These are phyloP conservation scores for Tragelaphus imberbis DNA, from an alignment of 2,113 vertebrate species.

Conservation along the genomic window DNA sequence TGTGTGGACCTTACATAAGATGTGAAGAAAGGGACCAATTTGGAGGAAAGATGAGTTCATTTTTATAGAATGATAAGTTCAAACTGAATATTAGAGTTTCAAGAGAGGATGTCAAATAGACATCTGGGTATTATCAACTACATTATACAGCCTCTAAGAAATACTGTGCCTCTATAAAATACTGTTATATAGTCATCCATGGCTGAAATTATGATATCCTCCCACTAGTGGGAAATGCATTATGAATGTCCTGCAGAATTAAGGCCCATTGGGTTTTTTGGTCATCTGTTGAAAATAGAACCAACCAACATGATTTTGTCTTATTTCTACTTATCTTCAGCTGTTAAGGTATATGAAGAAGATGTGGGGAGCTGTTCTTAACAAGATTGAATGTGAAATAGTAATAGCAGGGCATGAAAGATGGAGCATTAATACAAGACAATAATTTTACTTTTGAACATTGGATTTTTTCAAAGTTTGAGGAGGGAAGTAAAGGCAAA, in stretches of 20 bases:
- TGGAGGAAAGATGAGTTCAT: background rate
- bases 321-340: background rate
- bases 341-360: background rate
- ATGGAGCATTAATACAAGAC: background rate
- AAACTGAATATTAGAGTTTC: slow-evolving; percentile 12
- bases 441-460: background rate
- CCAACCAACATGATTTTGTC: background rate
- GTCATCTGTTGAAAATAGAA: background rate
- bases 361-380: background rate
- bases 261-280: background rate
- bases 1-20: background rate
- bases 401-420: background rate
- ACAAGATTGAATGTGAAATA: background rate
- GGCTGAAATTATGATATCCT: background rate
- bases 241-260: background rate
- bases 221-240: background rate
- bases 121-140: background rate
- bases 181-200: background rate
- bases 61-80: background rate
- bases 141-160: background rate
- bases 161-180: background rate
- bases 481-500: background rate
- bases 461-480: background rate
- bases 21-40: background rate
- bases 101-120: background rate